Evolutionary conservation across 2,113 vertebrate species (phyloP), one percentile per base, ranked within the genome.

Genomic region (Heterocephalus glaber): DNA sequence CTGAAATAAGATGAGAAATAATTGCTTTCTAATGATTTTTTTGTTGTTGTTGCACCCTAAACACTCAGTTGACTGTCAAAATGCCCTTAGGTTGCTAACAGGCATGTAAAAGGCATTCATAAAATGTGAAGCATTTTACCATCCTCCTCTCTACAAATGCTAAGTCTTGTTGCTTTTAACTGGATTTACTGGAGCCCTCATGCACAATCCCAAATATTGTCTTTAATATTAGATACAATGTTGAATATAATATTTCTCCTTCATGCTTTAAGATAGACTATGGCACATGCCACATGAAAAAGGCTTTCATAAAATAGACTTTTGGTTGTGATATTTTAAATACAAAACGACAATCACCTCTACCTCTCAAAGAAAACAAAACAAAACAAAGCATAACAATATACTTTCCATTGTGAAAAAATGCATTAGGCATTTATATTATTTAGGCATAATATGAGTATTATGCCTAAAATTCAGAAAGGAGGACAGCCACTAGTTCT

Each of bases 41-140:
- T 76, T 88, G 85, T 49, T 38, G 38, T 28, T 68, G 86, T 58
- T 44, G 28, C 38, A 70, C 35, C 65, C 24, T 72, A 95, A 96
- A 80, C 79, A 80, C 96, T 94, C 13, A 61, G 60, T 82, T 96
- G 96, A 86, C 79, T 97, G 96, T 89, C 90, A 96, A 89, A 96
- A 89, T 44, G 88, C 93, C 60, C 61, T 95, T 90, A 7, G 60
- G 86, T 97, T 98, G 84, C 82, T 96, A 96, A 81, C 30, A 54
- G 16, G 47, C 22, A 3, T 95, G 38, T 56, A 96, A 95, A 96
- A 94, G 22, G 24, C 80, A 38, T 89, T 98, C 60, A 17, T 65
- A 82, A 61, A 87, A 81, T 47, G 33, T 94, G 61, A 80, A 58
- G 92, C 87, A 89, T 44, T 97, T 93, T 93, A 88, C 89, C 12